Evolutionary conservation across 2,888 invertebrate species (phyloP).

Genomic region (Drosophila longiperda): DNA sequence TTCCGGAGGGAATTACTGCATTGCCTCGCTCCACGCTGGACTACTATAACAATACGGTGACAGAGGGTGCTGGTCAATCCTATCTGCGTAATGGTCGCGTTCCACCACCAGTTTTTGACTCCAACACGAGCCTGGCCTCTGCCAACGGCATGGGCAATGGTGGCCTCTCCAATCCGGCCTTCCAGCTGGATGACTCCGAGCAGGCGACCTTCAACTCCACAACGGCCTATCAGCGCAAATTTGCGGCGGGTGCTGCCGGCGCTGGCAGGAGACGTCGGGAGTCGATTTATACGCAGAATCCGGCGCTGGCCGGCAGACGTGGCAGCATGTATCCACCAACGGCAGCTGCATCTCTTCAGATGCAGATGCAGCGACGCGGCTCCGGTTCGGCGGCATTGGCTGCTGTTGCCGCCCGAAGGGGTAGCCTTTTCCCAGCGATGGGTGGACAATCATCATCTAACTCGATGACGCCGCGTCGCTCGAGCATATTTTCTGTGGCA

Average conservation of each 20-base stretch:
- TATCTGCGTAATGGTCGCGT: constrained; percentile 73
- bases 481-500: constrained; percentile 83
- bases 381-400: constrained; percentile 63
- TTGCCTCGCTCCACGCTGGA: constrained; percentile 62
- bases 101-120: constrained; percentile 58
- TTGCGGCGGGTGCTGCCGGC: constrained; percentile 37
- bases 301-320: constrained; percentile 73
- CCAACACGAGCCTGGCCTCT: constrained; percentile 53
- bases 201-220: constrained; percentile 54
- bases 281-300: constrained; percentile 83
- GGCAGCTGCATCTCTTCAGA: constrained; percentile 54
- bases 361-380: constrained; percentile 79
- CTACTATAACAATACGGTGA: constrained; percentile 80
- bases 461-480: constrained; percentile 63
- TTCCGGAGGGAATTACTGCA: constrained; percentile 76
- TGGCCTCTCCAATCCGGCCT: constrained; percentile 60
- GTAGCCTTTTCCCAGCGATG: constrained; percentile 78
- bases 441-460: neutral
- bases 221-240: constrained; percentile 75
- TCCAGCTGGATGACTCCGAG: constrained; percentile 63
- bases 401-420: constrained; percentile 73
- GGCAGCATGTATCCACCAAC: constrained; percentile 80
- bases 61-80: constrained; percentile 66
- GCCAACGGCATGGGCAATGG: constrained; percentile 40
- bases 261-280: constrained; percentile 75